A percentile compares a stretch with the other conserved stretches of the same genome.
Evolutionary conservation across 1,140 invertebrate species (phyloP).

Genomic region (Antheraea mylitta): DNA sequence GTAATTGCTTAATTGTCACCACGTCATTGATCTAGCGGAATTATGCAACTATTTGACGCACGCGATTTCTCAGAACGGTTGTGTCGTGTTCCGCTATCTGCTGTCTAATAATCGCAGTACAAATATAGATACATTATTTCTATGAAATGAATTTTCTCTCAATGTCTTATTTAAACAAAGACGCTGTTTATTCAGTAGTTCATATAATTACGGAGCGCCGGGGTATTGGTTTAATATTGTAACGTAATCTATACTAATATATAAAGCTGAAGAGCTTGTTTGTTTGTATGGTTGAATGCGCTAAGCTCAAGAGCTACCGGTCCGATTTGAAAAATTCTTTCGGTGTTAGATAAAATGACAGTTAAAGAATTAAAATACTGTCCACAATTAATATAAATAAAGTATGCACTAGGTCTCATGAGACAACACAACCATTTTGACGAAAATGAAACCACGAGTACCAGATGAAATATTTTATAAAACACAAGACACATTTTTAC

Average conservation of each 20-base stretch:
- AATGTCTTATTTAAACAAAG: neutral
- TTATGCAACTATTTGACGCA: conserved; percentile 19
- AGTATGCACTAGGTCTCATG: too few species aligned
- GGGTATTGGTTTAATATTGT: neutral
- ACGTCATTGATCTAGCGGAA: conserved; percentile 27
- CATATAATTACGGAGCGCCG: neutral
- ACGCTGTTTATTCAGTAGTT: neutral
- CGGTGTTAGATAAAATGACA: too few species aligned
- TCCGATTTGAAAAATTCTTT: too few species aligned
- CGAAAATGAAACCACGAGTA: too few species aligned
- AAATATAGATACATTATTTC: conserved; percentile 6
- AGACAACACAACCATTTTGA: too few species aligned
- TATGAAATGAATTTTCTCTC: conserved; percentile 10
- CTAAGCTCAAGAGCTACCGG: too few species aligned
- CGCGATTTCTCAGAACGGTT: conserved; percentile 18
- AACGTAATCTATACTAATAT: neutral
- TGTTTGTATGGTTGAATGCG: too few species aligned
- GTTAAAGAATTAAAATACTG: too few species aligned
- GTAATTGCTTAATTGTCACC: conserved; percentile 6
- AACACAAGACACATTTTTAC: too few species aligned
- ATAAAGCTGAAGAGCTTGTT: too few species aligned
- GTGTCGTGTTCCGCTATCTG: conserved; percentile 10
- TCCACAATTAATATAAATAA: too few species aligned
- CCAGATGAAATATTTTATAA: too few species aligned
- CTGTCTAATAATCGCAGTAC: neutral